phyloP scores from a whole-genome alignment of 2,888 invertebrate genomes.

The Fabriciana adippe region DNA sequence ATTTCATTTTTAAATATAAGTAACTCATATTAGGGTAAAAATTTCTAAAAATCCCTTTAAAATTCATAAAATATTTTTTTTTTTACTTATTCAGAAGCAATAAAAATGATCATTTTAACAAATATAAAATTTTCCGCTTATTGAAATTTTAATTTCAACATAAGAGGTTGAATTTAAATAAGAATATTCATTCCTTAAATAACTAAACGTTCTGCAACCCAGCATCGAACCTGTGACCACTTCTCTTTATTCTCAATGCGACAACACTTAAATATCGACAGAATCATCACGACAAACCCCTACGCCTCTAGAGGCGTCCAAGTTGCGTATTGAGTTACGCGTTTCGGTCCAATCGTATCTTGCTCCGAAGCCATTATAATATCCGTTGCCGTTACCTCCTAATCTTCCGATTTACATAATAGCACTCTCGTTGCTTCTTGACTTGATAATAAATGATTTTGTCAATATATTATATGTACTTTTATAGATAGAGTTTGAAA shows the following conservation, averaged over 20 bases:
- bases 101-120: neutral
- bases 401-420: constrained; percentile 75
- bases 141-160: no score
- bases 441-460: constrained; percentile 35
- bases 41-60: no score
- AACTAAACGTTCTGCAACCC: no score
- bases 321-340: constrained; percentile 78
- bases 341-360: constrained; percentile 69
- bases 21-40: no score
- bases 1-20: neutral
- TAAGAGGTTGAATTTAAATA: no score
- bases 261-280: neutral
- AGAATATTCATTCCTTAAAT: no score
- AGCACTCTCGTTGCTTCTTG: constrained; percentile 45
- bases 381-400: constrained; percentile 62
- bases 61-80: no score
- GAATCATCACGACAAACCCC: neutral
- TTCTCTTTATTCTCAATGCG: no score
- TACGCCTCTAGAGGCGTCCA: constrained; percentile 61
- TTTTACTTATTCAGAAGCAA: no score
- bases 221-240: no score
- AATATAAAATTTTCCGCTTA: no score
- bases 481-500: neutral
- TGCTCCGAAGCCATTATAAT: constrained; percentile 61
- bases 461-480: constrained; percentile 12